Base-by-base conservation (phyloP, 2,113 vertebrate genomes). In the Plotosus lineatus region DNA sequence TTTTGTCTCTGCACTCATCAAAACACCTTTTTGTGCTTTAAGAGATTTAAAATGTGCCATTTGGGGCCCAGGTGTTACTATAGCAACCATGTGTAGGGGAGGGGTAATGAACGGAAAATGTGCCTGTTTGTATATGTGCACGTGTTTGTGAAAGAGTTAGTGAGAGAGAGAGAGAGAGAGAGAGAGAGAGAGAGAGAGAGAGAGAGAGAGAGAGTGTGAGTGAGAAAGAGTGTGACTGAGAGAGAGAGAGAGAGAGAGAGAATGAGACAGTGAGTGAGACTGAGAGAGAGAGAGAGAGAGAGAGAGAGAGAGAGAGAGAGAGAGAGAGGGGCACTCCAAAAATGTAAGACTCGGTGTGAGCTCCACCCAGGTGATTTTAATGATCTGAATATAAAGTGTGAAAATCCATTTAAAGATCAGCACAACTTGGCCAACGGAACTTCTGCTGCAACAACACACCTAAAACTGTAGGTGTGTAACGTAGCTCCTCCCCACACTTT, bases 1-100 rank as follows among this genome's bases (percentile, higher is more conserved):
- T 71, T 71, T 48, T 71, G 68, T 71, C 15, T 71, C n/a, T 48
- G 5, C 8, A 21, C 68, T 71, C 68, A 71, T 71, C 68, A 71
- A 71, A 71, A 71, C n/a, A 71, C 68, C 68, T 71, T 71, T 69
- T 71, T 71, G 68, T 71, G 68, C 26, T 71, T 48, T 71, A 71
- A 71, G 68, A 71, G 68, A n/a, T 71, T 71, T 46, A 28, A 42
- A 71, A 71, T 46, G 66, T 3, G 6, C 66, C 66, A 48, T 71
- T 71, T 68, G 42, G 68, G 68, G 31, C 12, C 68, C 42, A 4
- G 68, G n/a, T 26, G 68, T 71, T 71, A 46, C 68, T 71, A 71
- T 71, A 71, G 68, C 68, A 71, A 71, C 68, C 15, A 15, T 15
- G 7, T 42, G n/a, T 17, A 71, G 14, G 14, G 44, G 66, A 69